Evolutionary conservation across 2,113 vertebrate species (phyloP).

Genomic region (Prolemur simus): DNA sequence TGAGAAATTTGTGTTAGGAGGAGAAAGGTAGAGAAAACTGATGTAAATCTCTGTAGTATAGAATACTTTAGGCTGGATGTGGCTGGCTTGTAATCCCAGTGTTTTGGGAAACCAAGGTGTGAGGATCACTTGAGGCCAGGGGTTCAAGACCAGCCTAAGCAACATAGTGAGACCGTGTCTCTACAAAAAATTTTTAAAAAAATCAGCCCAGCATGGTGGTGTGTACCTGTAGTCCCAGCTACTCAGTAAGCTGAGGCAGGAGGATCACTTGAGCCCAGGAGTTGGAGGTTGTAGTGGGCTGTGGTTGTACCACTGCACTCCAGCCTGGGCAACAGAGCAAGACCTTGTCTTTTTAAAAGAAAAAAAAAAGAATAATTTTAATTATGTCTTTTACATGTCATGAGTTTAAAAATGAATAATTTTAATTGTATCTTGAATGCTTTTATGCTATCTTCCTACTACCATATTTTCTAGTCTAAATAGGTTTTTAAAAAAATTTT

Average conservation of each 20-base stretch:
- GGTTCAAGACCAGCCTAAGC: background rate
- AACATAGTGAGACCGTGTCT: background rate
- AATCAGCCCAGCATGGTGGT: too few relatives aligned
- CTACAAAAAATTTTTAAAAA: background rate
- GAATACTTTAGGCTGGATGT: background rate
- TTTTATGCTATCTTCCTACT: background rate
- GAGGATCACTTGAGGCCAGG: too few relatives aligned
- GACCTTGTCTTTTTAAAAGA: background rate
- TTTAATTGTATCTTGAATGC: background rate
- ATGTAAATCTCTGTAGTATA: background rate
- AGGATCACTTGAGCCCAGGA: too few relatives aligned
- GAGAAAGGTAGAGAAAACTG: background rate
- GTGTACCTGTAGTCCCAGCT: too few relatives aligned
- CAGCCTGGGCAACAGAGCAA: background rate
- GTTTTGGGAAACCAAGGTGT: too few relatives aligned
- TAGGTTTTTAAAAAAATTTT: background rate
- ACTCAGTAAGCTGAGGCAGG: too few relatives aligned
- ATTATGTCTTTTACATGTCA: too few relatives aligned
- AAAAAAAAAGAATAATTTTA: background rate
- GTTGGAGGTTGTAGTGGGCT: too few relatives aligned
- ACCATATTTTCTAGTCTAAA: background rate
- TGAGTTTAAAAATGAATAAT: background rate
- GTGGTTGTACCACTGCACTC: too few relatives aligned
- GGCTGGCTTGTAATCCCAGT: too few relatives aligned
- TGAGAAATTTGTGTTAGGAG: background rate